Base-by-base conservation (phyloP, 2,113 vertebrate species). In the Galemys pyrenaicus region DNA sequence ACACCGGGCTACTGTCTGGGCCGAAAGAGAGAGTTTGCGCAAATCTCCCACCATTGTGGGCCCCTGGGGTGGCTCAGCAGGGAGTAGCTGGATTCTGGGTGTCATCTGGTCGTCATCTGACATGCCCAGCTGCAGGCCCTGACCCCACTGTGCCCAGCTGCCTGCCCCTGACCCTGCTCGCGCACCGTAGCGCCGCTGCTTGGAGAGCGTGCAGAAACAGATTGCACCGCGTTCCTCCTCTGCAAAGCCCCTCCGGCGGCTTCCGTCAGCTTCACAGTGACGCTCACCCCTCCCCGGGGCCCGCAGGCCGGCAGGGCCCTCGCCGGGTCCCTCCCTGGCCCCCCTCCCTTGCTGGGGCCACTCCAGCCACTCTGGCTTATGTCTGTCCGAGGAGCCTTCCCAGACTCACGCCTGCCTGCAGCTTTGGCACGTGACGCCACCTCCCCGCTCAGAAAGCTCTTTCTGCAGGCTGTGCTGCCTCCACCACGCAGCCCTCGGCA, bases 361-460 rank as follows among this genome's bases (percentile, higher is more conserved):
- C 28, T 8, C 17, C 24, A n/a, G 22, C 3, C 13, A 35, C 30
- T 19, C 16, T 2, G 0, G 9, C 35, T 26, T 49, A 19, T 30
- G 16, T 85, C 17, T 89, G 17, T 32, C 26, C 20, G 3, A 60
- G 24, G 39, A 65, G 35, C 28, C 32, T 51, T 9, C 49, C 41
- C 16, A 74, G 26, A 16, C 62, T 54, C 24, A 58, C 19, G n/a
- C 71, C 30, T 71, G 3, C 35, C 28, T 35, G 7, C 37, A 17
- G 39, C 10, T 41, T 81, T 26, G 30, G 26, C 2, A 11, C 32
- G 64, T 56, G 26, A 32, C 35, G 3, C 80, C 81, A 1, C 2
- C 32, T 95, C 30, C 91, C 35, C 91, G 6, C 79, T 92, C 35
- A n/a, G 35, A 64, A 35, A 54, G 26, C 20, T n/a, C 65, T 92